Evolutionary conservation across 2,113 vertebrate species (phyloP).

Genomic region (Festucalex cinctus): DNA sequence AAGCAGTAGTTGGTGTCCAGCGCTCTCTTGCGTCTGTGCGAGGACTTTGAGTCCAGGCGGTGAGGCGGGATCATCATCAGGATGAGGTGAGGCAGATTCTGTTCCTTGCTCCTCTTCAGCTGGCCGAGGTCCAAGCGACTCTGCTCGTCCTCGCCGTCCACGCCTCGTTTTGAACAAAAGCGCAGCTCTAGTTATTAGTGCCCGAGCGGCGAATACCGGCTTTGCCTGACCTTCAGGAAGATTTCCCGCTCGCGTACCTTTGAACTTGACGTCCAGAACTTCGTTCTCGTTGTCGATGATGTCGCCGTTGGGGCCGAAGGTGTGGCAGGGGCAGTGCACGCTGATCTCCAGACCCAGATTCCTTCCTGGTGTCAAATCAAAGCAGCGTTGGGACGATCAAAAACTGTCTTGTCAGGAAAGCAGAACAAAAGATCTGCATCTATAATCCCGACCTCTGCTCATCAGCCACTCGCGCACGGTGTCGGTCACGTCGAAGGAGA

Average conservation of each 20-base stretch:
- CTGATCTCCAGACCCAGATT: conserved; percentile 90
- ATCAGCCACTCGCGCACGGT: conserved; percentile 87
- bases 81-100: conserved; percentile 85
- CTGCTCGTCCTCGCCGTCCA: conserved; percentile 81
- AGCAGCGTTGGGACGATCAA: not conserved
- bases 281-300: conserved; percentile 84
- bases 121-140: conserved; percentile 81
- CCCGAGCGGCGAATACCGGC: no score
- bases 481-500: conserved; percentile 91
- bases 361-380: conserved; percentile 71
- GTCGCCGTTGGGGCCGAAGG: conserved; percentile 84
- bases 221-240: not conserved
- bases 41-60: conserved; percentile 76
- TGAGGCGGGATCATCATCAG: conserved; percentile 93
- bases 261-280: conserved; percentile 90
- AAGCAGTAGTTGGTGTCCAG: conserved; percentile 93
- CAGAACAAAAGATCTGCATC: no score
- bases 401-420: not conserved
- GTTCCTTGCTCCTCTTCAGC: conserved; percentile 80
- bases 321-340: conserved; percentile 90
- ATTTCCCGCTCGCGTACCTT: conserved; percentile 70
- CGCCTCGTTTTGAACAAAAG: conserved; percentile 64
- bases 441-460: conserved; percentile 78
- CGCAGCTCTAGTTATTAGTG: no score
- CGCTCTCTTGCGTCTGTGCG: conserved; percentile 84